Base-by-base conservation (phyloP, 92 coral and sea anemone species). In the Isaurus tuberculatus region DNA sequence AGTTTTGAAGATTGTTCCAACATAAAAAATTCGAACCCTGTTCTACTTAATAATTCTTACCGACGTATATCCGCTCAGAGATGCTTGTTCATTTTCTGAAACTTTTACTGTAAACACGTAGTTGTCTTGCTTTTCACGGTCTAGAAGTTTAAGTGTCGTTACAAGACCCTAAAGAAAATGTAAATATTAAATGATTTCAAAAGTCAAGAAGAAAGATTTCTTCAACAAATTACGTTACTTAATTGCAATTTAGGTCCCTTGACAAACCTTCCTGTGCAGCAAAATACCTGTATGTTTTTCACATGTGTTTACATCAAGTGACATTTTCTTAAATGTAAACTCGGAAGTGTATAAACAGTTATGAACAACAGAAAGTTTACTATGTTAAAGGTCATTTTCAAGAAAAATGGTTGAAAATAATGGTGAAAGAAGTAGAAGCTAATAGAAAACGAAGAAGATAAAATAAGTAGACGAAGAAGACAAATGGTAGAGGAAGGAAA, bases 1-100 rank as follows among this genome's bases (percentile, higher is more conserved):
- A 17, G 7, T 6, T 19, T 4, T 8, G 23, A n/a, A 17, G 11
- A 55, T 55, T 55, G 8, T 19, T 55, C 8, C 60, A 5, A 53
- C 61, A 46, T 0, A 1, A 6, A n/a, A n/a, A n/a, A n/a, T n/a
- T n/a, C n/a, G n/a, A n/a, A n/a, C n/a, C n/a, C n/a, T n/a, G n/a
- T n/a, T n/a, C n/a, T n/a, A n/a, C n/a, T n/a, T n/a, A n/a, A n/a
- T n/a, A n/a, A 49, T n/a, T 65, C 97, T 40, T 86, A 95, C 98
- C 88, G 98, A 91, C 60, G 98, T 95, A 34, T 87, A 95, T 11
- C 98, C 97, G 20, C 90, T 79, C 53, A 91, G 88, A 9, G 93
- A 92, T 8, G 95, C 72, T 69, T 89, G 88, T 8, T 97, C 97
- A 57, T 83, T 86, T 63, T 95, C 98, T 29, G 90, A 83, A 4